phyloP scores from a whole-genome alignment of 2,888 invertebrate species.

The Cephus spinipes region DNA sequence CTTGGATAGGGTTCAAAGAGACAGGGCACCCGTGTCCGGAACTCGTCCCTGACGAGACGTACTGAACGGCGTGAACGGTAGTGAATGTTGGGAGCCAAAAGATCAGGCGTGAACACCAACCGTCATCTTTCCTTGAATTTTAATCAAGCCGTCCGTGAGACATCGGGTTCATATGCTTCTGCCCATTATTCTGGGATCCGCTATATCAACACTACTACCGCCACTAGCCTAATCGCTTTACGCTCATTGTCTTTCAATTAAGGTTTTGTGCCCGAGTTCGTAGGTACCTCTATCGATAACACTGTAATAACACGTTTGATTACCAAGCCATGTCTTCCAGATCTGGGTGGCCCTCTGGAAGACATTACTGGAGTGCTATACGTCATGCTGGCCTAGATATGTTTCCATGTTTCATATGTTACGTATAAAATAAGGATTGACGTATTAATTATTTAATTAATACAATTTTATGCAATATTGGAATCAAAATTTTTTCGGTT shows the following conservation, averaged over 20 bases:
- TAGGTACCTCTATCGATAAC: slow-evolving; percentile 34
- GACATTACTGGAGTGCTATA: slow-evolving; percentile 34
- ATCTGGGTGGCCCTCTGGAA: slow-evolving; percentile 37
- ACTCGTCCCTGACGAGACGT: slow-evolving; percentile 2
- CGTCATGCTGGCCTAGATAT: neutral
- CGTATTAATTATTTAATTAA: neutral
- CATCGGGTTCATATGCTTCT: slow-evolving; percentile 10
- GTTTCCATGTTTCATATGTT: neutral
- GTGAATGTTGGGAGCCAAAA: slow-evolving; percentile 1
- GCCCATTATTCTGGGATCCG: slow-evolving; percentile 16
- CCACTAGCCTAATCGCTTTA: slow-evolving; percentile 26
- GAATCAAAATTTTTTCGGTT: neutral
- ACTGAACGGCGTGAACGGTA: neutral
- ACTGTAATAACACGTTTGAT: slow-evolving; percentile 12
- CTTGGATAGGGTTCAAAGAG: neutral
- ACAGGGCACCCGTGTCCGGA: neutral
- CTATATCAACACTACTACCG: slow-evolving; percentile 17
- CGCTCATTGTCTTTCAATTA: slow-evolving; percentile 43
- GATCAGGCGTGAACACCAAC: slow-evolving; percentile 26
- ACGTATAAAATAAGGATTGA: neutral
- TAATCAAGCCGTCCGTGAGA: slow-evolving; percentile 37
- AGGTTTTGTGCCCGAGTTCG: slow-evolving; percentile 29
- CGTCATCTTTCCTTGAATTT: slow-evolving; percentile 49
- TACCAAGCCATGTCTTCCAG: slow-evolving; percentile 22
- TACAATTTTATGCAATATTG: neutral